Evolutionary conservation across 2,888 invertebrate genomes (phyloP), one percentile per base, ranked within the genome.

Genomic region (Marasmarcha lunaedactyla): DNA sequence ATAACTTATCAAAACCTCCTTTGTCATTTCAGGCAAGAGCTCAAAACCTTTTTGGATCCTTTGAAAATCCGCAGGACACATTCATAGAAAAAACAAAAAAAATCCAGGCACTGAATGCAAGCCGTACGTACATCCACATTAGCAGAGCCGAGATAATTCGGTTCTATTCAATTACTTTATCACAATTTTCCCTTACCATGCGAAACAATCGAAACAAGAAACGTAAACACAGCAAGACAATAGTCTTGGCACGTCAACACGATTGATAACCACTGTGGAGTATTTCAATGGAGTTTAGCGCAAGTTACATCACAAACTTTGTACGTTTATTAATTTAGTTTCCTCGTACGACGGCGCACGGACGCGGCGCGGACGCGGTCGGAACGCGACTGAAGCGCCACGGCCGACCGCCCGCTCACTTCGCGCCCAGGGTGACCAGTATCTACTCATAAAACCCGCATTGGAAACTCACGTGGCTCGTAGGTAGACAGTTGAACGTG

Each of bases 341-440:
- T n/a, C 4, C 3, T 10, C 30, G 30, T 7, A 7, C 4, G 4
- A 7, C 20, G n/a, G 30, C 30, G 30, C n/a, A n/a, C 6, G 4
- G 20, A 30, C 53, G 43, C 48, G 45, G 41, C 42, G 45, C 44
- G 9, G 4, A 11, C 46, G 50, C 48, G 54, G 59, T 57, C 60
- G n/a, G n/a, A 3, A n/a, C 30, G n/a, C 30, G 3, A 30, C 30
- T 30, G 53, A 45, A 43, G 46, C 37, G 44, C 66, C 71, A 72
- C 59, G 77, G 73, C 60, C 76, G 66, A 60, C 55, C 52, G 65
- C 76, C 20, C 78, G 70, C 65, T 78, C 77, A 76, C 78, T 74
- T 57, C 50, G 46, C 36, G 48, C 38, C 30, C 41, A 25, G 66
- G 60, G 72, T 68, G 72, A 67, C 71, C 48, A 57, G 41, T 15